Percentiles rank a stretch among this genome's conserved stretches.
These are phyloP conservation scores for Aphelocoma californica DNA, from an alignment of 2,797 vertebrate genomes.

Conservation along the genomic window DNA sequence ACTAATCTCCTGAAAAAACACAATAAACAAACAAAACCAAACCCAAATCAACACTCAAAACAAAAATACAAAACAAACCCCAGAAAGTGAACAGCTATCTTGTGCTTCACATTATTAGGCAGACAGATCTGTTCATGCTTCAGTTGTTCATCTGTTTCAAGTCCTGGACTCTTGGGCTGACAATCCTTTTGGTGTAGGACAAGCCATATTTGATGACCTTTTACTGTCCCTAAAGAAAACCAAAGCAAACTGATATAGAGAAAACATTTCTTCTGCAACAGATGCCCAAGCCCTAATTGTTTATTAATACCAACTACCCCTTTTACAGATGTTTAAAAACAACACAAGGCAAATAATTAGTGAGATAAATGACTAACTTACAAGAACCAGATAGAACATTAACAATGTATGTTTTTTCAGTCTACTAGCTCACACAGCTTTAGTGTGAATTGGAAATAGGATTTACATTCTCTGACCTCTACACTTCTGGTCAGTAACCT, in stretches of 20 bases:
- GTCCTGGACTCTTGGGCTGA: neutral
- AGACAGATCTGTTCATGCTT: neutral
- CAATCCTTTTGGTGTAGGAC: neutral
- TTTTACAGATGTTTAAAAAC: neutral
- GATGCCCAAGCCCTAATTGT: neutral
- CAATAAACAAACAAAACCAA: neutral
- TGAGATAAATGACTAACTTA: neutral
- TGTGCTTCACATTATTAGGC: neutral
- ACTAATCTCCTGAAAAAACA: neutral
- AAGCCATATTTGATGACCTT: neutral
- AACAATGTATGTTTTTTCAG: neutral
- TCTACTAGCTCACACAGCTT: neutral
- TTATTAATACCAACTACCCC: neutral
- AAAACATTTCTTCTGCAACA: neutral
- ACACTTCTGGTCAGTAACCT: neutral
- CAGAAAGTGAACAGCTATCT: neutral
- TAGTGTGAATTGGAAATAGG: neutral
- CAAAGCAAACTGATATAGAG: neutral
- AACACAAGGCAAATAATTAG: neutral
- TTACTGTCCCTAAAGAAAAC: neutral
- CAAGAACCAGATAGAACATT: neutral
- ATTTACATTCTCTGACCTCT: neutral
- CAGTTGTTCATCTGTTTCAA: neutral
- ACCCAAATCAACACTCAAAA: neutral
- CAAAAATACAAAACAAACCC: neutral